phyloP scores from a whole-genome alignment of 2,888 invertebrate genomes.

The Melipona bicolor region DNA sequence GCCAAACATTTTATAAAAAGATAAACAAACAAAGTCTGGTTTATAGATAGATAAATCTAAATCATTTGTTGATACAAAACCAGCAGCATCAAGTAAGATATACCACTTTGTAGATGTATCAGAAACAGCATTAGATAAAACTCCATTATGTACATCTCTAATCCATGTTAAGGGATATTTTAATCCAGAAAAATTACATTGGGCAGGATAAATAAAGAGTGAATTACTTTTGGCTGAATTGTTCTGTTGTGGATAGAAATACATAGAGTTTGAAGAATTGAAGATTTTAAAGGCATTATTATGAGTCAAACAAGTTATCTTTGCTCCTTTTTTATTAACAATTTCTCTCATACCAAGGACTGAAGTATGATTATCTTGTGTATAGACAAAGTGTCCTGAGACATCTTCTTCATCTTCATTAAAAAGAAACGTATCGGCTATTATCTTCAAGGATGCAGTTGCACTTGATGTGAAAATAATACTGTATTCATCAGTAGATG shows the following conservation, averaged over 20 bases:
- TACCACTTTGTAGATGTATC: slow-evolving; percentile 87
- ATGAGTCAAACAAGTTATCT: slow-evolving; percentile 86
- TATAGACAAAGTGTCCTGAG: slow-evolving; percentile 90
- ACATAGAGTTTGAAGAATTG: slow-evolving; percentile 74
- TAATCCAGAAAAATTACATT: slow-evolving; percentile 97
- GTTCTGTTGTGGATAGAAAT: slow-evolving; percentile 27
- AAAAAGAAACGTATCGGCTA: slow-evolving; percentile 93
- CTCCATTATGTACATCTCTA: slow-evolving; percentile 87
- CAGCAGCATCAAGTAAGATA: slow-evolving; percentile 94
- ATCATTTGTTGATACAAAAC: slow-evolving; percentile 90
- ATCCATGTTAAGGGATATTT: slow-evolving; percentile 94
- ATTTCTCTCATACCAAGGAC: slow-evolving; percentile 96
- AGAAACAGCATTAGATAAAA: slow-evolving; percentile 84
- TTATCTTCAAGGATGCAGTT: slow-evolving; percentile 93
- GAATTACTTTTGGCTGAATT: slow-evolving; percentile 87
- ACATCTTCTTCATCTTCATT: slow-evolving; percentile 33
- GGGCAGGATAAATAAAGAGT: slow-evolving; percentile 94
- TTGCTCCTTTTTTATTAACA: slow-evolving; percentile 86
- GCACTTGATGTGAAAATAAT: slow-evolving; percentile 97
- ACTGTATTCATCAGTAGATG: slow-evolving; percentile 91
- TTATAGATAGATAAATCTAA: slow-evolving; percentile 89
- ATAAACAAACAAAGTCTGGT: slow-evolving; percentile 96
- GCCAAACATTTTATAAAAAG: slow-evolving; percentile 99
- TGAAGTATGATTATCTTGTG: slow-evolving; percentile 97
- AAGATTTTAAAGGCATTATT: slow-evolving; percentile 85